Conservation (phyloP, 2,797 vertebrate species). For the Helostoma temminkii region DNA sequence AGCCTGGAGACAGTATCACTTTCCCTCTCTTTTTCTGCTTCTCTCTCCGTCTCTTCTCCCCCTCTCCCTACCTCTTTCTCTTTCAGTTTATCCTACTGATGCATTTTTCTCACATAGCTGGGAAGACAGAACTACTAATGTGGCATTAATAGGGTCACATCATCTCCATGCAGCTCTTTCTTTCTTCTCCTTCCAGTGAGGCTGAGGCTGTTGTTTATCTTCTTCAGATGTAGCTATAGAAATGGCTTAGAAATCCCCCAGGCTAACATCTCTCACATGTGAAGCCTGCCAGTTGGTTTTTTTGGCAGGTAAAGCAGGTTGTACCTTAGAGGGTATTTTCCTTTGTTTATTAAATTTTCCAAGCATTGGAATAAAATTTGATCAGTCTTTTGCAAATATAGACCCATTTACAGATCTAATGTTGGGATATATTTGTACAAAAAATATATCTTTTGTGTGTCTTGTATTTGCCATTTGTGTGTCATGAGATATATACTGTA, state of each 20-base stretch:
- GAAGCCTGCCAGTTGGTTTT: slow-evolving; percentile 75
- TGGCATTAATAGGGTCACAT: slow-evolving; percentile 85
- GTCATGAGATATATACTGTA: neutral
- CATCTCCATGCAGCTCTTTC: slow-evolving; percentile 73
- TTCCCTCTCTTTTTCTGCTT: slow-evolving; percentile 63
- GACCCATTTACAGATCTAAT: slow-evolving; percentile 44
- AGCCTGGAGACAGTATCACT: slow-evolving; percentile 82
- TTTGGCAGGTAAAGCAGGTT: slow-evolving; percentile 66
- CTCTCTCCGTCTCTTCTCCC: slow-evolving; percentile 11
- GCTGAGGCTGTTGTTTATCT: slow-evolving; percentile 78
- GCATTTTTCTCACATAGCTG: slow-evolving; percentile 67
- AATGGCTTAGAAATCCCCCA: slow-evolving; percentile 76
- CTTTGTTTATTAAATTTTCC: slow-evolving; percentile 64
- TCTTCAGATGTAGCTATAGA: slow-evolving; percentile 77
- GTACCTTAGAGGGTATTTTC: slow-evolving; percentile 72
- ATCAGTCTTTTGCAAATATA: slow-evolving; percentile 44
- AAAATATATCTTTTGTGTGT: neutral
- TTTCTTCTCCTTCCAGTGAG: slow-evolving; percentile 77
- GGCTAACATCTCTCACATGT: slow-evolving; percentile 73
- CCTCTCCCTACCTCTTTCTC: slow-evolving; percentile 8
- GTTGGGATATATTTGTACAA: slow-evolving; percentile 19
- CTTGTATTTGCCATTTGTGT: neutral
- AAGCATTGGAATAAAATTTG: slow-evolving; percentile 56
- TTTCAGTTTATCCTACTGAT: slow-evolving; percentile 60
- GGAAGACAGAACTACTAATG: slow-evolving; percentile 79